Conservation (phyloP, 1,140 invertebrate genomes). For the Chironomus striatipennis region DNA sequence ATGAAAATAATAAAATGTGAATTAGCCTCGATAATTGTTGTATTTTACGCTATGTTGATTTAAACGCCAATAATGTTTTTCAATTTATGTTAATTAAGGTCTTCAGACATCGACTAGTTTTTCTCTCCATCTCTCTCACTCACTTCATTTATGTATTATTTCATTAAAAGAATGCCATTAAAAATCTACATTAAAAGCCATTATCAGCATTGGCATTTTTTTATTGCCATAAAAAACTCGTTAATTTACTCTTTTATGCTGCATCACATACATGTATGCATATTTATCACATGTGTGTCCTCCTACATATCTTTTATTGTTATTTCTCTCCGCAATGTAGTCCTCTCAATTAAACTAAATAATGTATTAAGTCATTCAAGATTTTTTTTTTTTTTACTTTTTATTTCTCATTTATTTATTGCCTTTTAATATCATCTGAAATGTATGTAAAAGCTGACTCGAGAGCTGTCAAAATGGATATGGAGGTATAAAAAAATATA, state of each 20-base stretch:
- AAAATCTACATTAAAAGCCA: not conserved
- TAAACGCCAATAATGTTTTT: not conserved
- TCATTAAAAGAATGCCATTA: constrained; percentile 5
- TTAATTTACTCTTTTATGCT: constrained; percentile 14
- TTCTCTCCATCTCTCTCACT: not conserved
- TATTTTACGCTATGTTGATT: not conserved
- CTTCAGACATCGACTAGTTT: not conserved
- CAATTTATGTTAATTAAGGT: constrained; percentile 14
- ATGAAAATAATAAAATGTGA: too few relatives aligned
- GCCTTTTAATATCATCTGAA: too few relatives aligned
- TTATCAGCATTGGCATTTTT: not conserved
- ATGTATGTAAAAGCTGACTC: too few relatives aligned
- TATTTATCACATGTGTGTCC: not conserved
- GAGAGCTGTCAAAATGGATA: not conserved
- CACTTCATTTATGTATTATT: not conserved
- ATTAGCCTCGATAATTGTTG: not conserved
- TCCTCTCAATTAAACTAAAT: too few relatives aligned
- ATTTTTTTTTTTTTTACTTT: not conserved
- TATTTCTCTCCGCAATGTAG: too few relatives aligned
- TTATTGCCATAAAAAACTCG: constrained; percentile 4
- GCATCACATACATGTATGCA: not conserved
- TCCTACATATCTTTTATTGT: not conserved
- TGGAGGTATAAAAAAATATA: not conserved
- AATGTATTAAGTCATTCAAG: not conserved
- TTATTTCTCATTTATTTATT: not conserved